A percentile compares a stretch with the other conserved stretches of the same genome.
phyloP scores from a whole-genome alignment of 2,113 vertebrate genomes.

The Saimiri boliviensis region DNA sequence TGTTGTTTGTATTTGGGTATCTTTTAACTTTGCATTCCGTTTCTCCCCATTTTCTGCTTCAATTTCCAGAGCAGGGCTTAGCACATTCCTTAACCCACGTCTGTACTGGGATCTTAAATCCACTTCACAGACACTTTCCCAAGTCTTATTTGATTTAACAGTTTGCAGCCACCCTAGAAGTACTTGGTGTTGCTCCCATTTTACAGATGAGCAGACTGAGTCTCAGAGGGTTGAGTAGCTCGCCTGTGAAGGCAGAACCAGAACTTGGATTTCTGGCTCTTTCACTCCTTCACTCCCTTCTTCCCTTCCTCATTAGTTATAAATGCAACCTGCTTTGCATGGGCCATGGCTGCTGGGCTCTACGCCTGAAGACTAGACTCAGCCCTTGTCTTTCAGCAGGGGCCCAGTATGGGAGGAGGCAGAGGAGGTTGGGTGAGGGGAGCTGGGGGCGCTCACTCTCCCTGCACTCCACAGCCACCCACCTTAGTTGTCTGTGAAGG shows the following conservation, averaged over 20 bases:
- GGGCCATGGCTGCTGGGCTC: neutral
- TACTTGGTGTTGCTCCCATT: neutral
- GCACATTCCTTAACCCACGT: neutral
- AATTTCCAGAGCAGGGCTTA: neutral
- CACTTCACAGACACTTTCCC: neutral
- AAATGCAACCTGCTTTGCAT: neutral
- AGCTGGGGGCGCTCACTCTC: neutral
- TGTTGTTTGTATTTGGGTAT: neutral
- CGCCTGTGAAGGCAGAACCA: neutral
- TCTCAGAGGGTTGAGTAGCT: neutral
- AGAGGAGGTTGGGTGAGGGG: neutral
- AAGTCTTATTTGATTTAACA: neutral
- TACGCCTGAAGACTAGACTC: neutral
- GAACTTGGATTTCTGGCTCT: neutral
- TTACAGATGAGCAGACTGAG: neutral
- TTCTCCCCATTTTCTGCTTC: neutral
- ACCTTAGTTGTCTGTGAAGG: neutral
- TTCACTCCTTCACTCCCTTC: neutral
- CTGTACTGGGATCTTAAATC: neutral
- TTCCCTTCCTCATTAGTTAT: neutral
- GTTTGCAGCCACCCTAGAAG: neutral
- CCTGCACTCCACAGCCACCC: neutral
- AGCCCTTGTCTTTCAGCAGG: neutral
- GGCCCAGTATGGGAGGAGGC: neutral
- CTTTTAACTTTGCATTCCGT: neutral